Evolutionary conservation across 2,888 invertebrate species (phyloP).

Genomic region (Pristionchus arcanus): DNA sequence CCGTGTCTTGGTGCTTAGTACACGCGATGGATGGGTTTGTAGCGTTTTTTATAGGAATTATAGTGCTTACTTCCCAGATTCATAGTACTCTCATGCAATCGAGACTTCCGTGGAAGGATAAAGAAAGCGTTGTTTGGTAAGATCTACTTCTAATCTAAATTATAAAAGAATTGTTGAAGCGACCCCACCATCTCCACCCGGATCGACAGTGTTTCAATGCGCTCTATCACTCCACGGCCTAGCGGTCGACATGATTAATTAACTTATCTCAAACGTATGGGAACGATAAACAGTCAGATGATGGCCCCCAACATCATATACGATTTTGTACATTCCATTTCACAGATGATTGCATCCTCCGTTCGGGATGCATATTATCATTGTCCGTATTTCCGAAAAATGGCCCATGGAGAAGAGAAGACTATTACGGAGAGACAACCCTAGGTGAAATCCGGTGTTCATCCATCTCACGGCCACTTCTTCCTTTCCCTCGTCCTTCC

Average conservation of each 20-base stretch:
- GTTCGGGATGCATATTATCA: too few relatives aligned
- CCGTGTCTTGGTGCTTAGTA: conserved; percentile 60
- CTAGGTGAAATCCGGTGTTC: too few relatives aligned
- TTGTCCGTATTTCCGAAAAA: too few relatives aligned
- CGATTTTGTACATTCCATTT: too few relatives aligned
- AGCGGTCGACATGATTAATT: not conserved
- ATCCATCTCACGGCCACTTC: too few relatives aligned
- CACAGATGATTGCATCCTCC: too few relatives aligned
- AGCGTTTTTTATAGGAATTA: not conserved
- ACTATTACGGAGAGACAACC: too few relatives aligned
- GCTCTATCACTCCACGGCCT: not conserved
- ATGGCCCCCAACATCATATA: too few relatives aligned
- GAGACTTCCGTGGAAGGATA: not conserved
- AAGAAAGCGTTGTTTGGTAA: not conserved
- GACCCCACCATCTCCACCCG: not conserved
- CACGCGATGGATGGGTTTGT: conserved; percentile 60
- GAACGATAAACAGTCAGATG: too few relatives aligned
- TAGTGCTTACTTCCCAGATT: conserved; percentile 8
- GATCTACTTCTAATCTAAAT: not conserved
- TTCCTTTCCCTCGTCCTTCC: too few relatives aligned
- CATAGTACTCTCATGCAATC: conserved; percentile 12
- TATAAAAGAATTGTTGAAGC: not conserved
- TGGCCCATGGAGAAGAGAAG: too few relatives aligned
- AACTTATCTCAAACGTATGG: too few relatives aligned
- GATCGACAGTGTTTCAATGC: not conserved